Conservation (phyloP, 2,888 invertebrate species). For the Drosophila pegasa region DNA sequence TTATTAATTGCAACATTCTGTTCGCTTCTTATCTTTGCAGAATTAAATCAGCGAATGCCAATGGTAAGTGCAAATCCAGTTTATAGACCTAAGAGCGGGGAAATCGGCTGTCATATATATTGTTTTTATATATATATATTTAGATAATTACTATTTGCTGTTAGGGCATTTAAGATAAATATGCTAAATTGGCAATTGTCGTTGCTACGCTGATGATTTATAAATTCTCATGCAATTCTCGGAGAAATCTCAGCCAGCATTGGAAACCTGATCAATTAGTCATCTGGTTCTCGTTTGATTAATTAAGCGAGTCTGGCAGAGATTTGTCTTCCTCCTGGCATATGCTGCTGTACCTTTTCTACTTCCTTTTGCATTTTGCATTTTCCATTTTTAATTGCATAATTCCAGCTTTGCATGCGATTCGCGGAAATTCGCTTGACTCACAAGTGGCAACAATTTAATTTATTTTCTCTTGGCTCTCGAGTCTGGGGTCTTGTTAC, state of each 20-base stretch:
- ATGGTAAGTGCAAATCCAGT: conserved; percentile 82
- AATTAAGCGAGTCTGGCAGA: conserved; percentile 47
- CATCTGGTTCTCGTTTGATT: conserved; percentile 47
- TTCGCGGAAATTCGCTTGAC: conserved; percentile 49
- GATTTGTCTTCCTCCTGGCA: conserved; percentile 14
- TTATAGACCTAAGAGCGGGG: background rate
- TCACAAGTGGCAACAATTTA: conserved; percentile 74
- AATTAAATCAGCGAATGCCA: conserved; percentile 85
- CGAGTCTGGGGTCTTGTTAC: conserved; percentile 11
- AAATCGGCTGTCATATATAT: background rate
- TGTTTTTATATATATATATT: too few relatives aligned
- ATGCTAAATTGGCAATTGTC: conserved; percentile 18
- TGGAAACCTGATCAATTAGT: conserved; percentile 34
- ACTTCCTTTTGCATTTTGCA: conserved; percentile 31
- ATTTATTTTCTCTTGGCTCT: conserved; percentile 55
- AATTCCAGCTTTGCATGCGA: conserved; percentile 72
- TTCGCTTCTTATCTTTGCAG: conserved; percentile 79
- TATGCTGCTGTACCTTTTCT: conserved; percentile 24
- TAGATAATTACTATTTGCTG: conserved; percentile 18
- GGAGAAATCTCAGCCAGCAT: conserved; percentile 18
- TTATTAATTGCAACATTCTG: conserved; percentile 59
- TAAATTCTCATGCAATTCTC: conserved; percentile 7
- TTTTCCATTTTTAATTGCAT: conserved; percentile 78
- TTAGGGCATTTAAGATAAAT: conserved; percentile 42
- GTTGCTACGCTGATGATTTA: conserved; percentile 4